phyloP scores from a whole-genome alignment of 2,113 vertebrate species.

The Lycocorax pyrrhopterus region DNA sequence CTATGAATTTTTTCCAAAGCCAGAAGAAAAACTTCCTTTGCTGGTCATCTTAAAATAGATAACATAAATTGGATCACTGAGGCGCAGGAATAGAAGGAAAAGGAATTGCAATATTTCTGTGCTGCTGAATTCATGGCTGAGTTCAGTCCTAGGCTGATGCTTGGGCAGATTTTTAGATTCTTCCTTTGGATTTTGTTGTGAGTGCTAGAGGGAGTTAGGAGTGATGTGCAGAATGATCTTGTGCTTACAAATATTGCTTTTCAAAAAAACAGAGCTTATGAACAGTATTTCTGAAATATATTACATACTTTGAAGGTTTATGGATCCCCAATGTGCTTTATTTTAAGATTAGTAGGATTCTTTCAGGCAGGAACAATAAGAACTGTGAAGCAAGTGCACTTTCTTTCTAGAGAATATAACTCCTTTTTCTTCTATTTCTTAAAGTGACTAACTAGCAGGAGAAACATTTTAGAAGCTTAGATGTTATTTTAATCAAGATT shows the following conservation, averaged over 20 bases:
- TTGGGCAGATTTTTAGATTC: background rate
- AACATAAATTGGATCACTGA: background rate
- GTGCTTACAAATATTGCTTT: slow-evolving; percentile 40
- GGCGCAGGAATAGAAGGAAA: background rate
- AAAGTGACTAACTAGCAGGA: background rate
- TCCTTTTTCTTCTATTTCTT: background rate
- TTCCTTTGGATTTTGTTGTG: background rate
- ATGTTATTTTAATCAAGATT: background rate
- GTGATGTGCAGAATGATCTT: background rate
- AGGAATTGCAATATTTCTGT: background rate
- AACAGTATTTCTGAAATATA: slow-evolving; percentile 31
- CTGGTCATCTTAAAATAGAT: background rate
- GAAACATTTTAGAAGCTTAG: background rate
- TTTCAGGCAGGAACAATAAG: slow-evolving; percentile 1
- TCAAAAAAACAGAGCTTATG: background rate
- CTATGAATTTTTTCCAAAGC: background rate
- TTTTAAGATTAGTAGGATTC: slow-evolving; percentile 20
- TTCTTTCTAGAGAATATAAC: background rate
- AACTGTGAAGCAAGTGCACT: background rate
- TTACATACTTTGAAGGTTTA: slow-evolving; percentile 8
- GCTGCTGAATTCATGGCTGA: background rate
- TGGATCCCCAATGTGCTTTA: slow-evolving; percentile 18
- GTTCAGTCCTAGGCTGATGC: background rate
- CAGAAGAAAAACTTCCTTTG: background rate
- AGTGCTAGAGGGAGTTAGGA: background rate